Base-by-base conservation (phyloP, 2,113 vertebrate species). In the Spermophilus dauricus region DNA sequence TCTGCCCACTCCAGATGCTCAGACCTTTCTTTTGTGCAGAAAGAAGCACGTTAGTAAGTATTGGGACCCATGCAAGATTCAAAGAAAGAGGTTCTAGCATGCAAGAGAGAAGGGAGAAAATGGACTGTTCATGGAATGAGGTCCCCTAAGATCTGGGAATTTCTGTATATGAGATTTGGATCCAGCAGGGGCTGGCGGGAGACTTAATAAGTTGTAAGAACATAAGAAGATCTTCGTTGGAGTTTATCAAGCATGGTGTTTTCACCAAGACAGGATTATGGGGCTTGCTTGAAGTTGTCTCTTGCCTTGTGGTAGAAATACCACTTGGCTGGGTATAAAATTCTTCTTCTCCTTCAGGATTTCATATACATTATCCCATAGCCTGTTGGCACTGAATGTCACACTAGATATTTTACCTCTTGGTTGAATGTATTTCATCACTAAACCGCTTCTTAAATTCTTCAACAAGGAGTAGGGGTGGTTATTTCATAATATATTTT, bases 241-340 rank as follows among this genome's bases (percentile, higher is more conserved):
- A 78, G 86, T 63, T 72, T 56, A 92, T 39, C 45, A 87, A 94
- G 51, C 2, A 81, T 24, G 3, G 28, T 86, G 9, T 75, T 86
- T 75, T 78, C 30, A 51, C 67, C 48, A 76, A 90, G 48, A 51
- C 48, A 30, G 18, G 8, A 11, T 84, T 13, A 20, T 1, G 48
- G 22, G 12, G 22, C 24, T 2, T 77, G 30, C n/a, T 37, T 45
- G 77, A 73, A 2, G 69, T 37, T 63, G 42, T 77, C 70, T 28
- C 1, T 32, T 37, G n/a, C 63, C 72, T 86, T 75, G 67, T 37
- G 51, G 56, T 28, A 26, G 56, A 95, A 83, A 69, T 70, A 77
- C 22, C 20, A n/a, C 48, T 78, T 75, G 77, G 85, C 94, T 97
- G 96, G 93, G 86, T 97, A 97, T 98, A 97, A 96, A 97, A 94